Evolutionary conservation across 2,113 vertebrate species (phyloP).

Genomic region (Chloropsis cyanopogon): DNA sequence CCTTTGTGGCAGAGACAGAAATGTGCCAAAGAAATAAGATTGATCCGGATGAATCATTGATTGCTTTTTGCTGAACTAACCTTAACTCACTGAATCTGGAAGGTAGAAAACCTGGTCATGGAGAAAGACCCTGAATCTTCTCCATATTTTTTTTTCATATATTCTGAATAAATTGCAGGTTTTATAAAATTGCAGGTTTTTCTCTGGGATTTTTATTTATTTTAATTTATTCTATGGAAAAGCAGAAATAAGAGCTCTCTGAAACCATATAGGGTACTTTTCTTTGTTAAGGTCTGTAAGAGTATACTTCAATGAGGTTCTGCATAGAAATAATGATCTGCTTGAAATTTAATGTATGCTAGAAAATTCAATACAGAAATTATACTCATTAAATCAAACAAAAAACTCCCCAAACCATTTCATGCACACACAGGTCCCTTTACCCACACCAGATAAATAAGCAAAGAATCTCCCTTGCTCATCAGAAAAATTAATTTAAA

Average conservation of each 20-base stretch:
- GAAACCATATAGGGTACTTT: not conserved
- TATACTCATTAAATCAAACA: conserved; percentile 1
- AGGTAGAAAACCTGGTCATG: not conserved
- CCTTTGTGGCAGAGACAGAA: not conserved
- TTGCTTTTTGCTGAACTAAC: not conserved
- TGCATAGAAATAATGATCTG: not conserved
- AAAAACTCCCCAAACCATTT: not conserved
- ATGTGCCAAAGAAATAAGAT: not conserved
- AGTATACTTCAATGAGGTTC: not conserved
- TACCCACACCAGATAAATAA: not conserved
- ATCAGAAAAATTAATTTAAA: not conserved
- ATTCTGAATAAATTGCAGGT: not conserved
- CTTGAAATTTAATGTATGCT: not conserved
- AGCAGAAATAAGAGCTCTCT: not conserved
- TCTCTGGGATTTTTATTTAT: not conserved
- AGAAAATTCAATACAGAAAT: conserved; percentile 10
- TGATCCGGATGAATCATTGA: not conserved
- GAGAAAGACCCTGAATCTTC: not conserved
- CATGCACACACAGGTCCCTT: not conserved
- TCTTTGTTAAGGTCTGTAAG: not conserved
- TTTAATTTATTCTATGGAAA: not conserved
- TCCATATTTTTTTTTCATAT: rapidly evolving
- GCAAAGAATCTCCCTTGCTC: not conserved
- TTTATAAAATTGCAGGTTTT: not conserved
- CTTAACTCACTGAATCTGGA: not conserved